phyloP scores from a whole-genome alignment of 1,140 invertebrate genomes.

The Drosophila ambigua region DNA sequence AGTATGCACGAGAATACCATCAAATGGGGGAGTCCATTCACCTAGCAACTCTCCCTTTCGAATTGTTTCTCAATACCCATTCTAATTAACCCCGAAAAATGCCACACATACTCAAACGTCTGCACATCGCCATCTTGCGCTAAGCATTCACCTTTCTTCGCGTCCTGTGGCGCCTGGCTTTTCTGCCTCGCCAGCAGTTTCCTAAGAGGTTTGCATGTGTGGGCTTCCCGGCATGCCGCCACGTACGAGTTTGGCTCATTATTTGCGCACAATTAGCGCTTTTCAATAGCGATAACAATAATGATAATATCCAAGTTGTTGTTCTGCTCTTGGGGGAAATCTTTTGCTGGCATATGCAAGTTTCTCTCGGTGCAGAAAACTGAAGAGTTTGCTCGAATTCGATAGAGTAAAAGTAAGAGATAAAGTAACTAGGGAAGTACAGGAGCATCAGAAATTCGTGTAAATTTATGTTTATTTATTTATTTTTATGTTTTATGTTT shows the following conservation, averaged over 20 bases:
- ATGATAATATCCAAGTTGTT: conserved; percentile 54
- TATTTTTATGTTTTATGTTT: too few relatives aligned
- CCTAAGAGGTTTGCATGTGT: conserved; percentile 28
- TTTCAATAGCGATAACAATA: conserved; percentile 63
- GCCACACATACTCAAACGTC: conserved; percentile 16
- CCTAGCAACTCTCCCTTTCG: conserved; percentile 20
- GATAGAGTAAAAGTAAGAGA: too few relatives aligned
- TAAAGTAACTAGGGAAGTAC: too few relatives aligned
- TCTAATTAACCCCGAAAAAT: conserved; percentile 57
- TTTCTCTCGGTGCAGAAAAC: conserved; percentile 1
- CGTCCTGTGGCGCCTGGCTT: conserved; percentile 3
- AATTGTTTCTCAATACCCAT: conserved; percentile 16
- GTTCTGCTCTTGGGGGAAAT: conserved; percentile 20
- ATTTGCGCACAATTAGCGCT: conserved; percentile 78
- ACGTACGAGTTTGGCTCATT: conserved; percentile 49
- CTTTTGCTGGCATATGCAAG: conserved; percentile 47
- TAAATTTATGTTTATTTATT: too few relatives aligned
- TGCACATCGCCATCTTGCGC: conserved; percentile 35
- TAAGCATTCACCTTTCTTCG: conserved; percentile 38
- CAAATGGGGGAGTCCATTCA: too few relatives aligned
- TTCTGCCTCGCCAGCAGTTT: conserved; percentile 38
- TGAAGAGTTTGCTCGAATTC: too few relatives aligned
- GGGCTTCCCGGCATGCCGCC: conserved; percentile 36
- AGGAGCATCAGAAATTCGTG: too few relatives aligned
- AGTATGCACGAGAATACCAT: too few relatives aligned